Evolutionary conservation across 2,113 vertebrate genomes (phyloP).

Genomic region (Rana temporaria): DNA sequence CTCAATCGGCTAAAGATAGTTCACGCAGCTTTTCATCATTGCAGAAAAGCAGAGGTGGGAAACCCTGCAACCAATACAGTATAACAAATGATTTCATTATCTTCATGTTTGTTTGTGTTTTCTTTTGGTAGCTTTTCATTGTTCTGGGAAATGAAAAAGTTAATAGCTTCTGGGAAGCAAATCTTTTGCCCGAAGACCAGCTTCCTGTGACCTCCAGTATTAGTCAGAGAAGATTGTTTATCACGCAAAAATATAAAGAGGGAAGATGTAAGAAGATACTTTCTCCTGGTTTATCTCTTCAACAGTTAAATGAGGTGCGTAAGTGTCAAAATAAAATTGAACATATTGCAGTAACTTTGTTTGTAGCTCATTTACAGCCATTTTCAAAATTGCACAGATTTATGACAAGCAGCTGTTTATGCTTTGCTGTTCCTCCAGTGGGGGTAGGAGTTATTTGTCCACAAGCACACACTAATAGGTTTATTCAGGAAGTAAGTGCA

Average conservation of each 20-base stretch:
- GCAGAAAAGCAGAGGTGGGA: constrained; percentile 1
- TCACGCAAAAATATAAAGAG: constrained; percentile 92
- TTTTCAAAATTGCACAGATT: no score
- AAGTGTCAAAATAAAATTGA: constrained; percentile 1
- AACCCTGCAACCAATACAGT: constrained; percentile 22
- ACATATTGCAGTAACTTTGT: no score
- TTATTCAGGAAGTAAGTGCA: no score
- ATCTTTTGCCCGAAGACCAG: constrained; percentile 84
- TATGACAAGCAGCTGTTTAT: no score
- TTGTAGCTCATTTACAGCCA: no score
- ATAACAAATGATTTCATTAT: constrained; percentile 45
- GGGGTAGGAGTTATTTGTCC: no score
- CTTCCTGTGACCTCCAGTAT: constrained; percentile 76
- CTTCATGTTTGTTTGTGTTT: constrained; percentile 33
- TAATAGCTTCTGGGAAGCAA: constrained; percentile 93
- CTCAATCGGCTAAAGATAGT: no score
- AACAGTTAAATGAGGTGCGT: constrained; percentile 90
- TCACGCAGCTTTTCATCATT: background rate
- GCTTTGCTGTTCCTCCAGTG: no score
- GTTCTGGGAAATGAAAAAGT: constrained; percentile 90
- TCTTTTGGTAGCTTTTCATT: constrained; percentile 83
- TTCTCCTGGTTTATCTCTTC: constrained; percentile 70
- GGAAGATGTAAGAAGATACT: constrained; percentile 80
- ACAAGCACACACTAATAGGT: no score
- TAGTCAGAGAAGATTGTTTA: constrained; percentile 85